Conservation (phyloP, 2,888 invertebrate species). For the Antitype chi region DNA sequence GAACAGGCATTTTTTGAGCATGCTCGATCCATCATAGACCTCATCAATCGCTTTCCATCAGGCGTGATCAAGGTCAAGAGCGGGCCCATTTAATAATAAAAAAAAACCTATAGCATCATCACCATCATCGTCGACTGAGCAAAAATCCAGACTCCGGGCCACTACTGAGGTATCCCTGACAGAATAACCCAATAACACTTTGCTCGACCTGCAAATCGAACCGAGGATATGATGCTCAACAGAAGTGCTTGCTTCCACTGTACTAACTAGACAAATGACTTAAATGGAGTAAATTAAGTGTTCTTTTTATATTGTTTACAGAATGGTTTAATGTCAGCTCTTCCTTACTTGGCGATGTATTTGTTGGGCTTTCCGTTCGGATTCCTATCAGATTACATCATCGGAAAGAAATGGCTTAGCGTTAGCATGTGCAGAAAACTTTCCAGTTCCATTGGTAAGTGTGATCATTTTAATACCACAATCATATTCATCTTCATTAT, state of each 20-base stretch:
- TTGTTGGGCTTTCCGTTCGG: constrained; percentile 87
- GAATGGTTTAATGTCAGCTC: constrained; percentile 93
- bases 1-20: too few species aligned
- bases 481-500: neutral
- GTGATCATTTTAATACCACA: neutral
- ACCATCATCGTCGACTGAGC: neutral
- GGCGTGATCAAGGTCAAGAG: too few species aligned
- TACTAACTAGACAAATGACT: neutral
- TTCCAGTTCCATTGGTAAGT: constrained; percentile 80
- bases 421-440: constrained; percentile 86
- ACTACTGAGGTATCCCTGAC: neutral
- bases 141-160: neutral
- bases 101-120: too few species aligned
- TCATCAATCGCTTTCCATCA: too few species aligned
- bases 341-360: constrained; percentile 94
- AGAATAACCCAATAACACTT: neutral
- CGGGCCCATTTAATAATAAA: too few species aligned
- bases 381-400: constrained; percentile 90
- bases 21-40: too few species aligned
- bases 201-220: neutral
- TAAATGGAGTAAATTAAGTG: neutral
- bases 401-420: constrained; percentile 88
- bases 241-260: too few species aligned
- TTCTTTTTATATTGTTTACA: constrained; percentile 68
- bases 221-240: neutral